A percentile compares a stretch with the other conserved stretches of the same genome.
Conservation (phyloP, 2,113 vertebrate species). For the Syrmaticus mikado region DNA sequence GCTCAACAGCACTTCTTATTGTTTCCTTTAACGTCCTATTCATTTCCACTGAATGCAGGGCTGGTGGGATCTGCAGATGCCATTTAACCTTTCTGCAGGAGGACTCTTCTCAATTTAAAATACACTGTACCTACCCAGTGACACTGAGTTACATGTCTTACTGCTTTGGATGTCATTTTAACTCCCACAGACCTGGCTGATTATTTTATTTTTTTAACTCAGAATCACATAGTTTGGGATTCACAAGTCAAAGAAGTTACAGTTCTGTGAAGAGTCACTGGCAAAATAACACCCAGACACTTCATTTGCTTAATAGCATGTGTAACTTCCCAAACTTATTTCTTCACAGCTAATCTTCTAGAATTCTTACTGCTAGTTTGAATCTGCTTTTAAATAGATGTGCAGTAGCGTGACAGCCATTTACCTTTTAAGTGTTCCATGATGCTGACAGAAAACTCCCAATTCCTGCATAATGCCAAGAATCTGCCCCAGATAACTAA, state of each 20-base stretch:
- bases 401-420: neutral
- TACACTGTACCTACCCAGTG: neutral
- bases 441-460: neutral
- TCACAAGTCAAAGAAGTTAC: neutral
- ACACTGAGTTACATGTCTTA: neutral
- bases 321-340: neutral
- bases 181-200: neutral
- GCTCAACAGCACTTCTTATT: neutral
- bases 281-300: neutral
- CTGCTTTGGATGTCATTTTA: neutral
- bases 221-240: neutral
- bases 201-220: neutral
- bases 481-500: neutral
- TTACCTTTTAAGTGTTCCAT: neutral
- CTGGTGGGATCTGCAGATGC: neutral
- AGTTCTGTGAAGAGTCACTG: conserved; percentile 16
- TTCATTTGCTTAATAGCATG: neutral
- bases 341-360: neutral
- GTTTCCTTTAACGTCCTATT: neutral
- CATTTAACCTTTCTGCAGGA: neutral
- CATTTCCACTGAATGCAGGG: neutral
- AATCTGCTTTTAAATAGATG: neutral
- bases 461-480: neutral
- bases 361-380: neutral
- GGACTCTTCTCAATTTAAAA: neutral